Percentiles rank a stretch among this genome's conserved stretches.
Evolutionary conservation across 2,113 vertebrate genomes (phyloP).

Genomic region (Numida meleagris): DNA sequence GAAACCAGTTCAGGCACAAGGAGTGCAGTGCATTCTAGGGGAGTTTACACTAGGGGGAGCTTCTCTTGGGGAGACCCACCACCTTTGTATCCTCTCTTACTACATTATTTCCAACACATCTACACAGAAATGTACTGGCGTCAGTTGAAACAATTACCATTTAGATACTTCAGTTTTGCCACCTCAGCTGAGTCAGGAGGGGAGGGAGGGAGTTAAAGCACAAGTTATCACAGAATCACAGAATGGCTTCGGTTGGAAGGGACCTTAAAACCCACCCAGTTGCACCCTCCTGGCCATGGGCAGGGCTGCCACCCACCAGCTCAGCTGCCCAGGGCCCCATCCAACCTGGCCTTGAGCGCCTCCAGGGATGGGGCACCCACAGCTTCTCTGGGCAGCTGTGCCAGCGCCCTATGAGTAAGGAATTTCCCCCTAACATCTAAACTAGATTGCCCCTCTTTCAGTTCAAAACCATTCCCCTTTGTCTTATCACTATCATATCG

Average conservation of each 20-base stretch:
- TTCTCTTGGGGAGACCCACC: neutral
- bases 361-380: neutral
- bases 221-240: neutral
- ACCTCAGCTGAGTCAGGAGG: neutral
- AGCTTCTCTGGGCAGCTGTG: neutral
- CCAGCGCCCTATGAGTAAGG: neutral
- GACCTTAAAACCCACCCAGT: neutral
- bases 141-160: neutral
- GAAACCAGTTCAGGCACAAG: neutral
- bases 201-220: neutral
- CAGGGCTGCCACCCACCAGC: neutral
- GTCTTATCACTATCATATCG: neutral
- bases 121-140: neutral
- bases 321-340: neutral
- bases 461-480: neutral
- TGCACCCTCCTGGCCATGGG: too few species aligned
- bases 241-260: neutral
- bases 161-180: neutral
- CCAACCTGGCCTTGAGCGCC: neutral
- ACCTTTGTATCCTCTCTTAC: neutral
- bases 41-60: constrained; percentile 49
- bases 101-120: neutral
- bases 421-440: neutral
- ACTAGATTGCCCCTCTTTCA: neutral
- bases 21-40: neutral